Evolutionary conservation across 2,888 invertebrate species (phyloP).

Genomic region (Boloria selene): DNA sequence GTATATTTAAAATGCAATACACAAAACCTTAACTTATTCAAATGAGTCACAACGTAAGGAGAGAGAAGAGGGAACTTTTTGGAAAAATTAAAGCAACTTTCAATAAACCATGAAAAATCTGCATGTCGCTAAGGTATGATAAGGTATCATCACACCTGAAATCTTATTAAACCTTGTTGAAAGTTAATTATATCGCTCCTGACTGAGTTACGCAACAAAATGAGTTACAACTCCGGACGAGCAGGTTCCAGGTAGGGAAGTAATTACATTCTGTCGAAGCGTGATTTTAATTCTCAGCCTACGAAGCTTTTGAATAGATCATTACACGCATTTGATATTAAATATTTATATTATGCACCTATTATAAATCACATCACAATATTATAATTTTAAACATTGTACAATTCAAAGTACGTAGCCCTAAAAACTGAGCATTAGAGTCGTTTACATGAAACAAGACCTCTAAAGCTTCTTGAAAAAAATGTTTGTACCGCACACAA

Average conservation of each 20-base stretch:
- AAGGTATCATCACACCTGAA: conserved; percentile 30
- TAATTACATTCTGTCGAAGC: conserved; percentile 35
- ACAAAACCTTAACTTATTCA: too few relatives aligned
- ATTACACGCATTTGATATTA: not conserved
- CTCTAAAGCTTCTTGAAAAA: too few relatives aligned
- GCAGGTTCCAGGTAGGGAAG: conserved; percentile 31
- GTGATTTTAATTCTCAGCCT: conserved; percentile 28
- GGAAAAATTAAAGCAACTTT: not conserved
- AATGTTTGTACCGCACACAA: too few relatives aligned
- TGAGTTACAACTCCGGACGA: conserved; percentile 37
- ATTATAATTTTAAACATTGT: too few relatives aligned
- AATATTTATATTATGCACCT: too few relatives aligned
- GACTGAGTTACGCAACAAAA: conserved; percentile 39
- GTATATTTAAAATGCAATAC: too few relatives aligned
- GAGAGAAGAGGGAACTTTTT: too few relatives aligned
- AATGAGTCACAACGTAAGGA: too few relatives aligned
- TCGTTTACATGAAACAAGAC: too few relatives aligned
- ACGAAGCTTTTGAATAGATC: not conserved
- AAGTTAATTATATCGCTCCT: conserved; percentile 53
- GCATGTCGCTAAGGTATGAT: not conserved
- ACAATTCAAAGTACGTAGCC: too few relatives aligned
- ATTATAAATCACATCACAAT: too few relatives aligned
- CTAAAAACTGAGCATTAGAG: too few relatives aligned
- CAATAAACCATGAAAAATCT: not conserved
- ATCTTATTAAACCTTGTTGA: conserved; percentile 57